Percentiles rank a stretch among this genome's conserved stretches.
Conservation (phyloP, 2,888 invertebrate genomes). For the Philhelius pedissequus region DNA sequence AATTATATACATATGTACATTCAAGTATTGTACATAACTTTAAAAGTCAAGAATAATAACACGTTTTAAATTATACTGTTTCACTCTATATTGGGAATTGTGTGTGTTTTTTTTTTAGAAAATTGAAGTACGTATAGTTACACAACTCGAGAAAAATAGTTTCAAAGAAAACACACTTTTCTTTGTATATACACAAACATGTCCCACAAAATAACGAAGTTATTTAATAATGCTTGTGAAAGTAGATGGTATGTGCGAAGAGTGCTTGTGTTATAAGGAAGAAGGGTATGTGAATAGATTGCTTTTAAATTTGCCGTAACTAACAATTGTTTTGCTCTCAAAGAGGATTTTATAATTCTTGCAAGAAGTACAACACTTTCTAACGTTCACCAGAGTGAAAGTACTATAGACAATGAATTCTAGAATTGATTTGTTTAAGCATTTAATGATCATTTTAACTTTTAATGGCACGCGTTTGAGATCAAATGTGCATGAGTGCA, state of each 20-base stretch:
- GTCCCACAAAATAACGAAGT: slow-evolving; percentile 8
- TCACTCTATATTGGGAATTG: neutral
- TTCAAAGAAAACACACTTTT: neutral
- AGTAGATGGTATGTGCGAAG: neutral
- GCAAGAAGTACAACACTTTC: neutral
- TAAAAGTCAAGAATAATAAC: slow-evolving; percentile 3
- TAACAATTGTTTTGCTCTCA: neutral
- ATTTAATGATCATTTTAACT: no score
- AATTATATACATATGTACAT: neutral
- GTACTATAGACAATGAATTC: no score
- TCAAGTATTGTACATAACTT: no score
- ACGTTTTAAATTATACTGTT: neutral
- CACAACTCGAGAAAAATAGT: neutral
- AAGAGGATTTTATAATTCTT: neutral
- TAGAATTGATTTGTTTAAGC: no score
- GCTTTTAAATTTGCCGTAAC: neutral
- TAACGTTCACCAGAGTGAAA: no score
- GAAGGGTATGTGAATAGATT: neutral
- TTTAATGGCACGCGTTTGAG: no score
- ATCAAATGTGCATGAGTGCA: no score
- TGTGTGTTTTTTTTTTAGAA: neutral
- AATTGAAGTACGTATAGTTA: no score
- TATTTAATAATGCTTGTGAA: neutral
- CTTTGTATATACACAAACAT: neutral
- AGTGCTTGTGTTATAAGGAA: neutral